phyloP scores from a whole-genome alignment of 2,113 vertebrate genomes.

The Castor canadensis region DNA sequence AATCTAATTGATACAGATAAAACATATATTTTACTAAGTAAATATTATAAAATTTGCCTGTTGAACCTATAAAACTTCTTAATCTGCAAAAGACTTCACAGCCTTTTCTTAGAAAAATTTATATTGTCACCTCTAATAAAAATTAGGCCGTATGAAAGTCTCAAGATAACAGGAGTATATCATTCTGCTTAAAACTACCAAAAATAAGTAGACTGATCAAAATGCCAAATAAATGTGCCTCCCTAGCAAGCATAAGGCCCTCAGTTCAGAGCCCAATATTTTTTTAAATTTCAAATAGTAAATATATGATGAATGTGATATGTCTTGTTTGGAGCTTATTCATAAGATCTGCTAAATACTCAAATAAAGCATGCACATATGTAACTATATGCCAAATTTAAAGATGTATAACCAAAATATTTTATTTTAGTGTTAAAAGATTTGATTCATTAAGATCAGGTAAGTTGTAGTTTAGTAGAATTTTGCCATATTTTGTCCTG shows the following conservation, averaged over 20 bases:
- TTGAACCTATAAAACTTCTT: background rate
- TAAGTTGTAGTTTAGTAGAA: slow-evolving; percentile 37
- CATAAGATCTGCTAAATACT: background rate
- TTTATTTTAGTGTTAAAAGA: slow-evolving; percentile 44
- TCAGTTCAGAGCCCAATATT: too few relatives aligned
- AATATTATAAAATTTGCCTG: background rate
- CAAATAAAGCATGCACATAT: background rate
- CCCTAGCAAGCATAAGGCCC: too few relatives aligned
- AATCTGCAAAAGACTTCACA: background rate
- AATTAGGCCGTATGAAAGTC: background rate
- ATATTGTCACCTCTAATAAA: background rate
- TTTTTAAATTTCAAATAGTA: too few relatives aligned
- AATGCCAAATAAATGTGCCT: slow-evolving; percentile 12
- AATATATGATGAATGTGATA: background rate
- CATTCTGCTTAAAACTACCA: background rate
- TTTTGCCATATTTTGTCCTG: slow-evolving; percentile 39
- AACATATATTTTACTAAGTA: background rate
- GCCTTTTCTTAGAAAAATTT: background rate
- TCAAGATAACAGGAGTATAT: background rate
- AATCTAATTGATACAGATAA: background rate
- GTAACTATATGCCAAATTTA: background rate
- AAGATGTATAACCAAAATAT: slow-evolving; percentile 7
- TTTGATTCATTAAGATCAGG: slow-evolving; percentile 6
- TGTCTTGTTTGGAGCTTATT: background rate
- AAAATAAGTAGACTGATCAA: background rate